A percentile compares a stretch with the other conserved stretches of the same genome.
These are phyloP conservation scores for Drosophila nikananu DNA, from an alignment of 1,140 invertebrate genomes.

Conservation along the genomic window DNA sequence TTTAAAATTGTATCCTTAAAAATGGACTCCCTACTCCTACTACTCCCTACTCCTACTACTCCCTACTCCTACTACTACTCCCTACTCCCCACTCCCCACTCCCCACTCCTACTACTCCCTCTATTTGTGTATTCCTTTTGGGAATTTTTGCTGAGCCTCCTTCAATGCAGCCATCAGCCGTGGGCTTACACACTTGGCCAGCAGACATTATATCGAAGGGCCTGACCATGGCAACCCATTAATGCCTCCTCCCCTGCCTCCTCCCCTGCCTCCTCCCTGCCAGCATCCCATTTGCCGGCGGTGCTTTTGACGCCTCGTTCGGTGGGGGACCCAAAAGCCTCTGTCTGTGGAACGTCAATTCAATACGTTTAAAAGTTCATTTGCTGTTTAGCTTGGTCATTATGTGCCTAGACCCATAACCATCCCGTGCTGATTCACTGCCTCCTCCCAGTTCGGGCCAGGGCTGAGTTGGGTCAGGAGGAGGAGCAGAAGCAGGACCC, in stretches of 20 bases:
- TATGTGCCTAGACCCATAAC: conserved; percentile 72
- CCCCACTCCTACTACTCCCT: too few species aligned
- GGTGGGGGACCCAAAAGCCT: not conserved
- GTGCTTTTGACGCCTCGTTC: conserved; percentile 54
- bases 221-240: conserved; percentile 36
- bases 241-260: conserved; percentile 1
- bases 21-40: too few species aligned
- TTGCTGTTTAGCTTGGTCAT: conserved; percentile 82
- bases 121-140: conserved; percentile 24
- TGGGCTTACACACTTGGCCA: conserved; percentile 15
- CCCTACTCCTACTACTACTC: not conserved
- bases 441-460: conserved; percentile 1
- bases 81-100: not conserved
- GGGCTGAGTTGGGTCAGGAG: conserved; percentile 21
- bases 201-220: conserved; percentile 29
- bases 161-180: conserved; percentile 9
- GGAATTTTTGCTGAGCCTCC: not conserved
- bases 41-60: too few species aligned
- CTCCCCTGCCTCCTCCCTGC: too few species aligned
- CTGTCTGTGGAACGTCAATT: conserved; percentile 60
- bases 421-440: conserved; percentile 31
- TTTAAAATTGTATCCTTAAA: too few species aligned
- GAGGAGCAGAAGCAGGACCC: not conserved
- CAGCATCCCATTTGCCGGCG: conserved; percentile 18
- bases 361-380: conserved; percentile 83